Base-by-base conservation (phyloP, 2,888 invertebrate genomes). In the Tupiocoris notatus region DNA sequence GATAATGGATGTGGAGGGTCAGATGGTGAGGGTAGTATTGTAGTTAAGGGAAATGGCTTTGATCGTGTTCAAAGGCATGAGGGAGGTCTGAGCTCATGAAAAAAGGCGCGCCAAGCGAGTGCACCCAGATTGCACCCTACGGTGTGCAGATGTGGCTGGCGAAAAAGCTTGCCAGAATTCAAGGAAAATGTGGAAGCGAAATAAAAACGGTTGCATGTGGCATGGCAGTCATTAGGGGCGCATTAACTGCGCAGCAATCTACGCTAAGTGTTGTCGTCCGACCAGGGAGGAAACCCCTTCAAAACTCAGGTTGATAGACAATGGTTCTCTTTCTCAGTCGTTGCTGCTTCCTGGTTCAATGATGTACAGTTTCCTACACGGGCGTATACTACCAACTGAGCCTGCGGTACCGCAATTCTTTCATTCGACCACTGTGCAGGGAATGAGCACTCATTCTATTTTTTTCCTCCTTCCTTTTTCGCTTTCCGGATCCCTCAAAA, bases 231-330 rank as follows among this genome's bases (percentile, higher is more conserved):
- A 73, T 73, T 73, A 73, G 63, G 62, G 25, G 21, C 39, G 73
- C 73, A 73, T 73, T 73, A 73, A 25, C 73, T 20, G 73, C 17
- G 73, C 39, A 12, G 6, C 73, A 73, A 73, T 73, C 73, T 62
- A 54, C 39, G 39, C 62, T 73, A 73, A 73, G 73, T 73, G 73
- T 73, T 62, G 73, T 3, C 39, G 39, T 12, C 3, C 39, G 12
- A 12, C 63, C 63, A 22, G 62, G 25, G 39, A 54, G 24, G 73
- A 73, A 73, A 23, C 73, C 21, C 63, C 59, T 23, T 17, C 9
- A 39, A 20, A 23, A 59, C 65, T 25, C 70, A 58, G 70, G 59
- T 23, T 70, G 70, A 70, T 59, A 70, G 70, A 70, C 70, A 70
- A 70, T 70, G 70, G 70, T 59, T n/a, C 54, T 59, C 39, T 39